These are phyloP conservation scores for Typhlichthys subterraneus DNA, from an alignment of 2,797 vertebrate genomes.

Conservation along the genomic window DNA sequence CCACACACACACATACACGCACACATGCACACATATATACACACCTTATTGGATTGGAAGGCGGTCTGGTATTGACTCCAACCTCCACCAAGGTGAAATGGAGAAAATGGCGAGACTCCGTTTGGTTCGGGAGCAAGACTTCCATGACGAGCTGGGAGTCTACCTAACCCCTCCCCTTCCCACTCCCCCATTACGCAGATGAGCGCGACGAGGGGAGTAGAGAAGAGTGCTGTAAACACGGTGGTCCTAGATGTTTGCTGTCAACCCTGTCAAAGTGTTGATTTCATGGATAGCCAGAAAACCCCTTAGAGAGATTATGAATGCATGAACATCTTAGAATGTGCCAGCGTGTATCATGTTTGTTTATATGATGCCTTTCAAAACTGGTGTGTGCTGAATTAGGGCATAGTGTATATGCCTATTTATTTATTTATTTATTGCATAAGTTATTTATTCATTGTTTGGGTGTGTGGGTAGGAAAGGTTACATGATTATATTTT, in stretches of 20 bases:
- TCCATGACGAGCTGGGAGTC: slow-evolving; percentile 33
- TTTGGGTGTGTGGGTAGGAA: slow-evolving; percentile 27
- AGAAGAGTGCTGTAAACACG: slow-evolving; percentile 14
- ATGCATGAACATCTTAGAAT: slow-evolving; percentile 66
- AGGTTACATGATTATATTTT: slow-evolving; percentile 46
- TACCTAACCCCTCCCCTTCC: background rate
- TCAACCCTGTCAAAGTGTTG: slow-evolving; percentile 69
- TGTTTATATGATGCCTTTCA: slow-evolving; percentile 66
- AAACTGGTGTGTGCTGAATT: slow-evolving; percentile 65
- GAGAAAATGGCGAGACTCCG: slow-evolving; percentile 38
- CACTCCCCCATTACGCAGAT: slow-evolving; percentile 7
- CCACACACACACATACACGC: too few relatives aligned
- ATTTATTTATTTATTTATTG: slow-evolving; percentile 61
- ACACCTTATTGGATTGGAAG: too few relatives aligned
- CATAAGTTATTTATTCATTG: slow-evolving; percentile 62
- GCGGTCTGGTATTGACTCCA: too few relatives aligned
- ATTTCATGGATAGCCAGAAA: slow-evolving; percentile 68
- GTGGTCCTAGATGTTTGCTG: slow-evolving; percentile 65
- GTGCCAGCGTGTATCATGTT: slow-evolving; percentile 71
- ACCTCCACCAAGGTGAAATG: too few relatives aligned
- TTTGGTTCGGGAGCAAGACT: slow-evolving; percentile 41
- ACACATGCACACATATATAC: too few relatives aligned
- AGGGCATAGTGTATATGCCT: slow-evolving; percentile 55
- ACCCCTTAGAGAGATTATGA: slow-evolving; percentile 47
- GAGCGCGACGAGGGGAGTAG: slow-evolving; percentile 12